Evolutionary conservation across 2,113 vertebrate species (phyloP).

Genomic region (Electrona antarctica): DNA sequence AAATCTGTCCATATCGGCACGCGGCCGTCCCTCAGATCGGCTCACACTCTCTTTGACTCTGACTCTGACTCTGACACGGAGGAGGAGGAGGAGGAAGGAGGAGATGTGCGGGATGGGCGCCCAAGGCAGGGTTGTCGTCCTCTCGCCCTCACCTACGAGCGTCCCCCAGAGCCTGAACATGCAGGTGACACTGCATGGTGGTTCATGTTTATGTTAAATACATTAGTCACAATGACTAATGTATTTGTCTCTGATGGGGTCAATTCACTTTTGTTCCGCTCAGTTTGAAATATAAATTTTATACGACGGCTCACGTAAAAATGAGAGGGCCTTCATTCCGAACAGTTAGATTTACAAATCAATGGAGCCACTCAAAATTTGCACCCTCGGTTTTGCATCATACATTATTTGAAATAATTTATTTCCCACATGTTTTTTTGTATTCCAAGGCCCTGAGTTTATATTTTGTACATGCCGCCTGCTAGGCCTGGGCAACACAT

Average conservation of each 20-base stretch:
- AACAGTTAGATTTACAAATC: no score
- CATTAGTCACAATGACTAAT: no score
- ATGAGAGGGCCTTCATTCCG: no score
- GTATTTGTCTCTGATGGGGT: neutral
- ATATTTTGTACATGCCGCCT: no score
- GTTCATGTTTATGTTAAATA: neutral
- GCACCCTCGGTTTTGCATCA: no score
- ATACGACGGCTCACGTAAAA: no score
- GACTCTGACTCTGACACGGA: constrained; percentile 80
- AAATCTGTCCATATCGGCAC: constrained; percentile 92
- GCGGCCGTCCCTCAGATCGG: constrained; percentile 84
- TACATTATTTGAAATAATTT: no score
- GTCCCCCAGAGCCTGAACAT: constrained; percentile 79
- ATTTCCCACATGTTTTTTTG: no score
- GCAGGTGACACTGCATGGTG: constrained; percentile 88
- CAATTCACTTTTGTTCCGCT: neutral
- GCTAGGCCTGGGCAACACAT: no score
- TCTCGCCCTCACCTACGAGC: constrained; percentile 78
- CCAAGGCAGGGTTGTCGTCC: constrained; percentile 45
- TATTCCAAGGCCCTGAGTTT: no score
- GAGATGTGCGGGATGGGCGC: constrained; percentile 13
- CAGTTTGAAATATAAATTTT: neutral
- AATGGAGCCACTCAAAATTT: no score
- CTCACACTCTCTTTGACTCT: constrained; percentile 82
- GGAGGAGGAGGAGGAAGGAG: constrained; percentile 77